Percentiles rank a stretch among this genome's conserved stretches.
These are phyloP conservation scores for Tipula vernalis DNA, from an alignment of 2,888 invertebrate species.

Conservation along the genomic window DNA sequence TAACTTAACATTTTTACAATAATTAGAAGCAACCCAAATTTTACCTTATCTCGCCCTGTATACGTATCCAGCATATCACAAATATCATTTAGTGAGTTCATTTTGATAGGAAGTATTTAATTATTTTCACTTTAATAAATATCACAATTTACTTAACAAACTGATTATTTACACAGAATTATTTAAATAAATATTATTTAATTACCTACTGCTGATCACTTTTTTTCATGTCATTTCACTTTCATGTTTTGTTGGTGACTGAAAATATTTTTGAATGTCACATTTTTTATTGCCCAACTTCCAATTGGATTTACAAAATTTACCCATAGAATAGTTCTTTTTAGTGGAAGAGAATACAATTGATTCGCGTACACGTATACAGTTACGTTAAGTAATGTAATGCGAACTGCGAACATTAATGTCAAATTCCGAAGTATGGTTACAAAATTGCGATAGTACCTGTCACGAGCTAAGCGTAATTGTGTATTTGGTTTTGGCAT, in stretches of 20 bases:
- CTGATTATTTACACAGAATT: neutral
- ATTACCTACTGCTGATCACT: neutral
- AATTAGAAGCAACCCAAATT: slow-evolving; percentile 6
- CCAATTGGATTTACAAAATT: neutral
- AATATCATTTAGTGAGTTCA: slow-evolving; percentile 37
- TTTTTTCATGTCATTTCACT: neutral
- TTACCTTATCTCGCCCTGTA: slow-evolving; percentile 75
- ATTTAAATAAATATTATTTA: neutral
- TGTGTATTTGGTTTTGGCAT: too few relatives aligned
- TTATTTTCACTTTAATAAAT: neutral
- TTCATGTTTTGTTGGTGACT: neutral
- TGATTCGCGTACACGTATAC: too few relatives aligned
- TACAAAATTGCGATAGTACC: too few relatives aligned
- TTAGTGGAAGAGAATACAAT: neutral
- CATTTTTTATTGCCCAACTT: neutral
- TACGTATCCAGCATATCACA: slow-evolving; percentile 66
- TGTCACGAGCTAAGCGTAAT: too few relatives aligned
- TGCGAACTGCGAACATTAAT: too few relatives aligned
- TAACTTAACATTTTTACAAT: neutral
- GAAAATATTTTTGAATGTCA: neutral
- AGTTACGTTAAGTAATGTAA: too few relatives aligned
- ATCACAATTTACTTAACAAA: neutral
- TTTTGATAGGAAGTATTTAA: neutral
- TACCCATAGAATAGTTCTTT: neutral
- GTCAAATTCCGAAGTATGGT: too few relatives aligned